phyloP scores from a whole-genome alignment of 2,888 invertebrate genomes.

The Apocheima hispidaria region DNA sequence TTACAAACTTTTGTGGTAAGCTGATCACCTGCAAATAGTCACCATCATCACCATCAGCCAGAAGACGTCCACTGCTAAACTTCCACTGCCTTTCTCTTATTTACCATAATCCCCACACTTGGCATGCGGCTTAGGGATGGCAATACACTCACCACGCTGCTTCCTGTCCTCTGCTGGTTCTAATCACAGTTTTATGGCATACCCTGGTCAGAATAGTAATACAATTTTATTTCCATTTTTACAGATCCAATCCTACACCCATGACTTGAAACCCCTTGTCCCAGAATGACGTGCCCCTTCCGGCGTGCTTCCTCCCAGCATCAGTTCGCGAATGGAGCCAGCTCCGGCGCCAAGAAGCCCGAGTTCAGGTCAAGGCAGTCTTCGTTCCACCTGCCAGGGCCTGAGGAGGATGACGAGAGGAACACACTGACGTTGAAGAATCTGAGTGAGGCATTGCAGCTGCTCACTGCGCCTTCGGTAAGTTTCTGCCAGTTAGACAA shows the following conservation, averaged over 20 bases:
- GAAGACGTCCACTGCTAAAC: no score
- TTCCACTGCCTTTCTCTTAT: no score
- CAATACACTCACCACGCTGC: no score
- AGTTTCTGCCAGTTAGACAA: no score
- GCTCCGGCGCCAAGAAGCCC: slow-evolving; percentile 70
- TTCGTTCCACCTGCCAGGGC: slow-evolving; percentile 87
- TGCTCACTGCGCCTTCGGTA: slow-evolving; percentile 94
- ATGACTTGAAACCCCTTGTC: slow-evolving; percentile 28
- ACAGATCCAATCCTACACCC: slow-evolving; percentile 31
- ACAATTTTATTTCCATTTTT: slow-evolving; percentile 20
- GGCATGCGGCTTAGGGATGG: no score
- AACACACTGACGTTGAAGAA: slow-evolving; percentile 91
- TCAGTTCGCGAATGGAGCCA: slow-evolving; percentile 80
- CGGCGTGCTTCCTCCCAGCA: slow-evolving; percentile 84
- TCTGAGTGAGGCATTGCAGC: slow-evolving; percentile 92
- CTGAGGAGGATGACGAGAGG: slow-evolving; percentile 87
- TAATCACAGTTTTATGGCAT: no score
- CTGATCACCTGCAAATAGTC: no score
- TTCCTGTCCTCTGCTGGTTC: no score
- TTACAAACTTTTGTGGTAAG: no score
- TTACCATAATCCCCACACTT: no score
- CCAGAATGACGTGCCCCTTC: slow-evolving; percentile 85
- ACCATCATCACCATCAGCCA: no score
- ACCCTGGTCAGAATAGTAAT: no score
- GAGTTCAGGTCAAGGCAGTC: slow-evolving; percentile 87